These are phyloP conservation scores for Caloenas nicobarica DNA, from an alignment of 2,113 vertebrate species.

Conservation along the genomic window DNA sequence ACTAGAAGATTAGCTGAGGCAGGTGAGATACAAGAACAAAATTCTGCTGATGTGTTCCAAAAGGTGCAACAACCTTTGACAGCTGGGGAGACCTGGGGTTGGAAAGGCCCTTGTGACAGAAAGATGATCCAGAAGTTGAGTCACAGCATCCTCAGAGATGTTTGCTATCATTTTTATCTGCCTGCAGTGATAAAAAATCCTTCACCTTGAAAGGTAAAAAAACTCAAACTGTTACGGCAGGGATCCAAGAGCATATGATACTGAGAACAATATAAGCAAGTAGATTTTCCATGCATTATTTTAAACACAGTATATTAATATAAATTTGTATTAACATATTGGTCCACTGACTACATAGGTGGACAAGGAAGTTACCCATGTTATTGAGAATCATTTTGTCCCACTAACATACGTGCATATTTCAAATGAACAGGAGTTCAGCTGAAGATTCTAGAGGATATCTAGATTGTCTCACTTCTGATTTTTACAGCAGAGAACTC, in stretches of 20 bases:
- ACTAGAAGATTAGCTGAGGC: background rate
- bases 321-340: background rate
- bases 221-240: background rate
- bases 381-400: background rate
- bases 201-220: background rate
- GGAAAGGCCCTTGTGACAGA: background rate
- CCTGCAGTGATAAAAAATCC: background rate
- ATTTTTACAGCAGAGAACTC: background rate
- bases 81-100: background rate
- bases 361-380: background rate
- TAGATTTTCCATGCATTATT: background rate
- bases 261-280: background rate
- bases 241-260: background rate
- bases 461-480: background rate
- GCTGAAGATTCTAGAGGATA: background rate
- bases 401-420: accelerated
- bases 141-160: background rate
- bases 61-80: background rate
- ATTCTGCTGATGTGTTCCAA: background rate
- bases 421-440: background rate
- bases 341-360: background rate
- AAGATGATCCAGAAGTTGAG: background rate
- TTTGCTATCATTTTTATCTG: background rate
- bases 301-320: background rate
- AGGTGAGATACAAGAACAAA: background rate